phyloP scores from a whole-genome alignment of 2,113 vertebrate species.

The Donacobius atricapilla region DNA sequence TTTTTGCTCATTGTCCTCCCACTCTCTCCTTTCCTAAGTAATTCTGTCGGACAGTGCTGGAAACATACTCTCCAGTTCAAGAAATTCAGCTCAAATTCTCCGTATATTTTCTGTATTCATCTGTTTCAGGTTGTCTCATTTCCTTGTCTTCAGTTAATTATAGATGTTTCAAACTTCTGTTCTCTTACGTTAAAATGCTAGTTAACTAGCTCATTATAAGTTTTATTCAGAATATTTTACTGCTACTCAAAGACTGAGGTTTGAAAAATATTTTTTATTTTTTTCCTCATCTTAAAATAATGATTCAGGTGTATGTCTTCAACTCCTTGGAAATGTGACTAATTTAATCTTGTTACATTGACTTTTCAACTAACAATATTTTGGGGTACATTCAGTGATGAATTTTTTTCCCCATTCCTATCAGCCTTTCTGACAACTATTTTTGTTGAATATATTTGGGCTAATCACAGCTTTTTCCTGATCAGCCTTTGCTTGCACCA shows the following conservation, averaged over 20 bases:
- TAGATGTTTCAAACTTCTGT: background rate
- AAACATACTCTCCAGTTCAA: background rate
- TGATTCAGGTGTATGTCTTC: background rate
- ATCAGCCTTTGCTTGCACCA: background rate
- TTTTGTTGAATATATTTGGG: background rate
- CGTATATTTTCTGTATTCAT: background rate
- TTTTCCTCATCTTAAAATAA: background rate
- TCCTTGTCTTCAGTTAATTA: background rate
- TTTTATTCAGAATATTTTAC: background rate
- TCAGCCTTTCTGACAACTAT: background rate
- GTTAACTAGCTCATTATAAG: background rate
- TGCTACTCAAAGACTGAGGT: background rate
- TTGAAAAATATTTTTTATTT: background rate
- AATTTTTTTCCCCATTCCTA: background rate
- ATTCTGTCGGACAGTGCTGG: background rate
- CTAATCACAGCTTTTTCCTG: background rate
- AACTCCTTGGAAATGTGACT: background rate
- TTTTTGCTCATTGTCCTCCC: background rate
- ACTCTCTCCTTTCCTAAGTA: background rate
- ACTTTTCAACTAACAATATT: background rate
- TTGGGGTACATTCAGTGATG: background rate
- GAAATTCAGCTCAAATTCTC: background rate
- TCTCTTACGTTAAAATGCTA: background rate
- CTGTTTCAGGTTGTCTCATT: background rate
- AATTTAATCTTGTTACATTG: background rate